Evolutionary conservation across 23 tunicate species (phyloP).

Genomic region (Clavelina lepadiformis): DNA sequence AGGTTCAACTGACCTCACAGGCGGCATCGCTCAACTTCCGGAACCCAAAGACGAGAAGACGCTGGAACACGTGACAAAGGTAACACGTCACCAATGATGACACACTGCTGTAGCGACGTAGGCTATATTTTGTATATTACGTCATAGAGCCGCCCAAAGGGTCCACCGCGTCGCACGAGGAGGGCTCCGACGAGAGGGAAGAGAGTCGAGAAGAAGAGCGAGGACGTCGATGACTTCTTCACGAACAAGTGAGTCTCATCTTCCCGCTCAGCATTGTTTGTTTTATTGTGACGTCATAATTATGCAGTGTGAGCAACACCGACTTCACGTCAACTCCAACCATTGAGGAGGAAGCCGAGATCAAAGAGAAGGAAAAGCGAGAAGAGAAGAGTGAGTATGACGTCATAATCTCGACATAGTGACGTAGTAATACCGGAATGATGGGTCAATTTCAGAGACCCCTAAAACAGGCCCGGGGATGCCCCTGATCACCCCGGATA

Average conservation of each 20-base stretch:
- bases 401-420: not conserved
- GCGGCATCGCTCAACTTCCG: slow-evolving; percentile 9
- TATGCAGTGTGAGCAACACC: slow-evolving; percentile 58
- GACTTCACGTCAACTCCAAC: slow-evolving; percentile 50
- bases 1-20: slow-evolving; percentile 4
- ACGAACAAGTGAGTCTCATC: slow-evolving; percentile 18
- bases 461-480: slow-evolving; percentile 23
- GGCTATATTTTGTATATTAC: not conserved
- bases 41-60: slow-evolving; percentile 33
- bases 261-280: not conserved
- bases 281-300: not conserved
- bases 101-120: not conserved
- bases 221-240: slow-evolving; percentile 60
- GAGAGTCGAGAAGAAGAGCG: slow-evolving; percentile 6
- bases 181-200: slow-evolving; percentile 12
- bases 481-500: slow-evolving; percentile 43
- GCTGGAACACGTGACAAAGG: slow-evolving; percentile 80
- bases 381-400: slow-evolving; percentile 37
- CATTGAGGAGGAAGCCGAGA: slow-evolving; percentile 38
- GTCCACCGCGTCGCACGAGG: slow-evolving; percentile 20
- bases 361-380: slow-evolving; percentile 32
- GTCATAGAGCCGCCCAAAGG: slow-evolving; percentile 43
- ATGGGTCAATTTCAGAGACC: slow-evolving; percentile 18
- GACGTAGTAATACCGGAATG: not conserved
- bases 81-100: not conserved